A percentile compares a stretch with the other conserved stretches of the same genome.
These are phyloP conservation scores for Bicyclus anynana DNA, from an alignment of 1,140 invertebrate genomes.

Conservation along the genomic window DNA sequence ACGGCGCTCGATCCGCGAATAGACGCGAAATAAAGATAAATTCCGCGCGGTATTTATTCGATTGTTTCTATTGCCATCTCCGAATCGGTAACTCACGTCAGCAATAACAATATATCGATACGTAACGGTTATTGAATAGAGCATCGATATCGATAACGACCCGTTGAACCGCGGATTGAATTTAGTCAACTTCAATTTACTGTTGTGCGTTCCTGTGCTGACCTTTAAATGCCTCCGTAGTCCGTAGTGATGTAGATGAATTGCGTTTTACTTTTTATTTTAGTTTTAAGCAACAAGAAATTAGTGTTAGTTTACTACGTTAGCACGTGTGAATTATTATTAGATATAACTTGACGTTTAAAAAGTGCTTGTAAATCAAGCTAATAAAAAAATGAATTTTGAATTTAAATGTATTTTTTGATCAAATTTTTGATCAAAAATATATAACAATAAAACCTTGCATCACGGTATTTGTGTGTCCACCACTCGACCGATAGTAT, in stretches of 20 bases:
- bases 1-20: constrained; percentile 34
- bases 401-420: no score
- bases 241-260: background rate
- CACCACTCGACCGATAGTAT: no score
- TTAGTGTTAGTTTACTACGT: no score
- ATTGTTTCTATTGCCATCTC: constrained; percentile 51
- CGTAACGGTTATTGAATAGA: constrained; percentile 58
- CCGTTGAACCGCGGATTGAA: constrained; percentile 13
- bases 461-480: no score
- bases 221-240: background rate
- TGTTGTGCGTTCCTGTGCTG: background rate
- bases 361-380: no score
- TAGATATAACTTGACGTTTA: no score
- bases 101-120: constrained; percentile 63
- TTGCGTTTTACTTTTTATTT: background rate
- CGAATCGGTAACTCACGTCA: constrained; percentile 59
- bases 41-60: constrained; percentile 54
- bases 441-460: no score
- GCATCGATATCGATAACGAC: constrained; percentile 40
- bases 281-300: no score
- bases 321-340: no score
- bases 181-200: constrained; percentile 11
- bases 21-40: constrained; percentile 55
- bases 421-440: no score
- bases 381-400: no score